phyloP scores from a whole-genome alignment of 2,797 vertebrate species.

The Lagocephalus sceleratus region DNA sequence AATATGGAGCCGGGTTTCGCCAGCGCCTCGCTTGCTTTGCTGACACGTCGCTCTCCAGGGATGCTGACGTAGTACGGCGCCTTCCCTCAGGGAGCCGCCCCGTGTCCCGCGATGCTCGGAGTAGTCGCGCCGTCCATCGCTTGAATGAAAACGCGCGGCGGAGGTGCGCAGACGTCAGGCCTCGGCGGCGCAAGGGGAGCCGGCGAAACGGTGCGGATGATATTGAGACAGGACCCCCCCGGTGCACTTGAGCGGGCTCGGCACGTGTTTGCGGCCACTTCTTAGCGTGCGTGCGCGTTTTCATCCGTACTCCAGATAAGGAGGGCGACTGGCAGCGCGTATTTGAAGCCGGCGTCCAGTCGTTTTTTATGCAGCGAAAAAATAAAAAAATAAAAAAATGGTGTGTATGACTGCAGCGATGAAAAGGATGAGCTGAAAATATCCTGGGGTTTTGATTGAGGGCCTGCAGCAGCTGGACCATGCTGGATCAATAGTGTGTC shows the following conservation, averaged over 20 bases:
- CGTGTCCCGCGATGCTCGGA: conserved; percentile 20
- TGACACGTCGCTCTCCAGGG: too few species aligned
- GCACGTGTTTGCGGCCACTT: conserved; percentile 20
- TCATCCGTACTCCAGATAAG: too few species aligned
- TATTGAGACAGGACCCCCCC: neutral
- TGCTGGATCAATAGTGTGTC: conserved; percentile 41
- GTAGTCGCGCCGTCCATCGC: conserved; percentile 33
- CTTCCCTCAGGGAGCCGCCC: conserved; percentile 19
- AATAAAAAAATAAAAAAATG: conserved; percentile 9
- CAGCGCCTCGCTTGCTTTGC: too few species aligned
- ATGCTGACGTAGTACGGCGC: neutral
- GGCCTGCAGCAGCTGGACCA: conserved; percentile 16
- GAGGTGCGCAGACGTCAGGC: conserved; percentile 18
- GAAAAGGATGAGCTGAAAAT: conserved; percentile 12
- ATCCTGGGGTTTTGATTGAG: conserved; percentile 33
- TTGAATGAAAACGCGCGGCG: conserved; percentile 38
- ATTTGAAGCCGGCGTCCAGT: too few species aligned
- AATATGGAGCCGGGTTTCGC: too few species aligned
- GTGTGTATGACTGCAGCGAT: neutral
- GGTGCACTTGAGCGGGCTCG: neutral
- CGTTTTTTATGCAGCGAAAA: too few species aligned
- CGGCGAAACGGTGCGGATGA: neutral
- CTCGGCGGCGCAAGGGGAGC: neutral
- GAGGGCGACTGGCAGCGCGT: too few species aligned
- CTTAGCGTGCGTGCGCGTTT: neutral